phyloP scores from a whole-genome alignment of 2,888 invertebrate genomes.

The Campopleginae sp. region DNA sequence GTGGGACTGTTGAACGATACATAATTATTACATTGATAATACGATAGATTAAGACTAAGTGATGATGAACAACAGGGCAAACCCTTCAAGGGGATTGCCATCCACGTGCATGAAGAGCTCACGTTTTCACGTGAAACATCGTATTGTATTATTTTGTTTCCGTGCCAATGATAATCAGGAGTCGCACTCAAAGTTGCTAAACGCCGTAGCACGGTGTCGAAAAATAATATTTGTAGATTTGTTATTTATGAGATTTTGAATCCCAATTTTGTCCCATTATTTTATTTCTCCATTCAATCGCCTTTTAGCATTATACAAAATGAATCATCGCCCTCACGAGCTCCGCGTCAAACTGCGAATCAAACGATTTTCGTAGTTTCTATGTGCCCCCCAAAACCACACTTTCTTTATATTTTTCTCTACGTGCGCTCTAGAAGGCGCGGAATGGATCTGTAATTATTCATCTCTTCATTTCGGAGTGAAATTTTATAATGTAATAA shows the following conservation, averaged over 20 bases:
- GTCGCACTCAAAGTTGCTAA: slow-evolving; percentile 1
- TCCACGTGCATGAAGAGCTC: slow-evolving; percentile 20
- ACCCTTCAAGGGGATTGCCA: slow-evolving; percentile 17
- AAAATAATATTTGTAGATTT: slow-evolving; percentile 5
- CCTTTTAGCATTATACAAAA: slow-evolving; percentile 2
- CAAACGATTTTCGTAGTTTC: background rate
- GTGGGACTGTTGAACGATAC: slow-evolving; percentile 72
- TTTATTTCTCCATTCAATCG: slow-evolving; percentile 8
- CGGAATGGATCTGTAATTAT: slow-evolving; percentile 2
- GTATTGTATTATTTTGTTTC: slow-evolving; percentile 25
- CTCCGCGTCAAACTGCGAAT: background rate
- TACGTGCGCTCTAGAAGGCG: background rate
- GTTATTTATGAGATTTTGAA: slow-evolving; percentile 13
- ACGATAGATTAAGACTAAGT: slow-evolving; percentile 72
- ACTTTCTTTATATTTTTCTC: slow-evolving; percentile 1
- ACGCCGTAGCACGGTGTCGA: background rate
- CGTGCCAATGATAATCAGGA: slow-evolving; percentile 34
- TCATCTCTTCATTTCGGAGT: slow-evolving; percentile 11
- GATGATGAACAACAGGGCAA: slow-evolving; percentile 47
- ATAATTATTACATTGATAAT: slow-evolving; percentile 74
- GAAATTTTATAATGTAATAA: slow-evolving; percentile 17
- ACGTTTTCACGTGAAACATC: slow-evolving; percentile 24
- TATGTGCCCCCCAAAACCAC: background rate
- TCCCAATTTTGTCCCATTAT: background rate
- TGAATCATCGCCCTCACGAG: background rate